A percentile compares a stretch with the other conserved stretches of the same genome.
Conservation (phyloP, 2,113 vertebrate species). For the Melospiza melodia region DNA sequence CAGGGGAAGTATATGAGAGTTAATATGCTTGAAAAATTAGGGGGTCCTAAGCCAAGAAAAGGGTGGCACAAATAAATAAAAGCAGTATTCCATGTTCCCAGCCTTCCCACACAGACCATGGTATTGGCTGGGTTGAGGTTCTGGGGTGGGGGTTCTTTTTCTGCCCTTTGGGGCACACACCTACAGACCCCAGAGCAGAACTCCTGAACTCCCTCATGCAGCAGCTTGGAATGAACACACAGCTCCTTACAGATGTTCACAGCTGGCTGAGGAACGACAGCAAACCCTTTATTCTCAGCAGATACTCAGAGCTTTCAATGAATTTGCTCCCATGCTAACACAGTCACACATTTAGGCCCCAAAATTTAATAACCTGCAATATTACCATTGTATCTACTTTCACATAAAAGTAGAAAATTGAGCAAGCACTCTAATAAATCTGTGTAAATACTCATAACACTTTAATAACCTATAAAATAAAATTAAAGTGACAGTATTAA, state of each 20-base stretch:
- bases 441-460: not conserved
- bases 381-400: not conserved
- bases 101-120: not conserved
- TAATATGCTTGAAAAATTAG: not conserved
- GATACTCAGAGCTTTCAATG: not conserved
- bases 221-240: not conserved
- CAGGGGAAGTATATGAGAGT: rapidly evolving
- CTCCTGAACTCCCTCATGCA: not conserved
- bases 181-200: not conserved
- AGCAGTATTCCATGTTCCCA: not conserved
- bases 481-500: not conserved
- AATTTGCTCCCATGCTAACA: not conserved
- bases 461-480: not conserved
- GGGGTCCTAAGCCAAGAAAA: not conserved
- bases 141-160: not conserved
- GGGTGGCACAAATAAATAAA: not conserved
- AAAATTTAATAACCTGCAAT: not conserved
- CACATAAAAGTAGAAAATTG: not conserved
- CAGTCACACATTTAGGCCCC: not conserved
- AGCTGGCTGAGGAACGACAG: not conserved
- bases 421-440: not conserved
- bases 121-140: not conserved
- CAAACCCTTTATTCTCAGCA: not conserved
- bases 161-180: not conserved
- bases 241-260: not conserved